Base-by-base conservation (phyloP, 2,888 invertebrate genomes). In the Beris morrisii region DNA sequence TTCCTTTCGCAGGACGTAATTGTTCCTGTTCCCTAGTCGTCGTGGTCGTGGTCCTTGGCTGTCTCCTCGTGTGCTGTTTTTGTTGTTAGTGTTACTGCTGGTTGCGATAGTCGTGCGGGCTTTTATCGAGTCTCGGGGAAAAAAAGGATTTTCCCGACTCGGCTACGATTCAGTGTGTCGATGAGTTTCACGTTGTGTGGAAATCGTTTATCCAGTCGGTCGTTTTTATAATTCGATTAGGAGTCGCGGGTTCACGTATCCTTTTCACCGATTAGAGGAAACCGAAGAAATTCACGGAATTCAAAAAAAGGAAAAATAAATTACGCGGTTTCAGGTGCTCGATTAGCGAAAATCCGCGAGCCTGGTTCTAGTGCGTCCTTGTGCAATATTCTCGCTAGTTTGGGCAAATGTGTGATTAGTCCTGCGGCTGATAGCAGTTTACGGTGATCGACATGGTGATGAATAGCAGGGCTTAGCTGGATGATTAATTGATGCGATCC, bases 101-200 rank as follows among this genome's bases (percentile, higher is more conserved):
- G 22, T 9, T 38, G 5, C 38, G 38, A 38, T 38, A 38, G 38
- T 5, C 38, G 38, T 9, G 5, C 38, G 38, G 38, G 38, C 28
- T 53, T 28, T 12, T 6, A 22, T 53, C 53, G 53, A 28, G 13
- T 53, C 28, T 53, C 28, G 22, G 5, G 30, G 53, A 30, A 15
- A 53, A 53, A 53, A 53, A 28, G 53, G 28, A 22, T 53, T 53
- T 53, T 22, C 28, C 28, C 22, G 12, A 53, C 28, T 30, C 13
- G 38, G 15, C 7, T 15, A 46, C 15, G 55, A 56, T 56, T 65
- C 54, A 65, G 65, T 65, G 30, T 55, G 65, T 56, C 56, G 65
- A 65, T 65, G 54, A 48, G 46, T 65, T 56, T 48, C 65, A 45
- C 46, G 56, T 65, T 54, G 65, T 52, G 50, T 65, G 65, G 65